Percentiles rank a stretch among this genome's conserved stretches.
These are phyloP conservation scores for Aphelenchoides avenae DNA, from an alignment of 1,140 invertebrate species.

Conservation along the genomic window DNA sequence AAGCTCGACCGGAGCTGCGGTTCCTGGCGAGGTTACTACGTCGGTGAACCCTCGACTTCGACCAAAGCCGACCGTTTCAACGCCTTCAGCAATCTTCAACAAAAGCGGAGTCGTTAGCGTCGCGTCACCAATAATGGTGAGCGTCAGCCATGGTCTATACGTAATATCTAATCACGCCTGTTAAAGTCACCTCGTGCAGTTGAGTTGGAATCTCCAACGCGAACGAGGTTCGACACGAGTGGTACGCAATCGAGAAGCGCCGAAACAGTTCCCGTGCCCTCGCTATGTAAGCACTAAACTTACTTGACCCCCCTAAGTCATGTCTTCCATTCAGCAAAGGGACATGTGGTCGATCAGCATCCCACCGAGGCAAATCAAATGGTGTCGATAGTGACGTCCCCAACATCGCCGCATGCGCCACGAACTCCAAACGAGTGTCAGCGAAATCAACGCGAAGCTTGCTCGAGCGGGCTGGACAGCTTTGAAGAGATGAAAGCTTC, in stretches of 20 bases:
- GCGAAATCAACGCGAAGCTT: too few relatives aligned
- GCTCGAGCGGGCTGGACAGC: too few relatives aligned
- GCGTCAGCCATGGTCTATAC: too few relatives aligned
- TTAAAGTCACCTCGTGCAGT: background rate
- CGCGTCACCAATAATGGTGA: too few relatives aligned
- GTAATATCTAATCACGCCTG: background rate
- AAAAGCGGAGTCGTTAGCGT: too few relatives aligned
- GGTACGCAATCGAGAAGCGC: too few relatives aligned
- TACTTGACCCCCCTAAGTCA: constrained; percentile 1
- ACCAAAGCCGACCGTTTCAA: constrained; percentile 41
- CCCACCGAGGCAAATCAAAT: background rate
- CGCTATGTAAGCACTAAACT: too few relatives aligned
- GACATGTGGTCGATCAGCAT: constrained; percentile 1
- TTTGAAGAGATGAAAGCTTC: constrained; percentile 28
- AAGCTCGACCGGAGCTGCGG: constrained; percentile 10
- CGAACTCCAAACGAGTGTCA: too few relatives aligned
- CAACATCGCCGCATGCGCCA: constrained; percentile 3
- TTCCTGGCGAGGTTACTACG: constrained; percentile 36
- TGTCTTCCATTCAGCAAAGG: constrained; percentile 4
- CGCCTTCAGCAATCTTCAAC: too few relatives aligned
- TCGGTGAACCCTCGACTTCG: constrained; percentile 58
- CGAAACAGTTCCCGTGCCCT: too few relatives aligned
- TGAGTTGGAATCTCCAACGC: too few relatives aligned
- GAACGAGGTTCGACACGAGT: too few relatives aligned
- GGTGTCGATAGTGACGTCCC: background rate